Evolutionary conservation across 2,888 invertebrate species (phyloP), one percentile per base, ranked within the genome.

Genomic region (Stramonita haemastoma): DNA sequence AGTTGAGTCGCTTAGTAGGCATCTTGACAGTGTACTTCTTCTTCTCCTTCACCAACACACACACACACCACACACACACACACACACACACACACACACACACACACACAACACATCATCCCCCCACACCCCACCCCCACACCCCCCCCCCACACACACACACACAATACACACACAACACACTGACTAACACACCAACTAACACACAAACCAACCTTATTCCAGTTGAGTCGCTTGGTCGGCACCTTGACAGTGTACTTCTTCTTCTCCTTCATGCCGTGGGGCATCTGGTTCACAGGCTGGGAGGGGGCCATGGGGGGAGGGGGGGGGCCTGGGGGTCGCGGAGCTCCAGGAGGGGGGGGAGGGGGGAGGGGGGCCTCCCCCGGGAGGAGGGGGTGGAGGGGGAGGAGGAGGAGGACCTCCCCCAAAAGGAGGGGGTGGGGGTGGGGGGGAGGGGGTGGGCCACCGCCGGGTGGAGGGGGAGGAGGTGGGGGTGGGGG

Each of bases 141-240:
- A n/a, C n/a, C n/a, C n/a, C n/a, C n/a, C n/a, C n/a, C n/a, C n/a
- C n/a, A n/a, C n/a, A n/a, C n/a, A n/a, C n/a, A n/a, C n/a, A n/a
- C n/a, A n/a, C n/a, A n/a, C n/a, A n/a, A n/a, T n/a, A n/a, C n/a
- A n/a, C n/a, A n/a, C n/a, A n/a, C n/a, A n/a, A n/a, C n/a, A n/a
- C n/a, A n/a, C n/a, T n/a, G n/a, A n/a, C n/a, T n/a, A 70, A 70
- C 70, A 70, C 11, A 70, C 19, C 22, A 70, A 22, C 5, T 5
- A 22, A 70, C 11, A 70, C 22, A 77, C 6, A 17, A 81, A 81
- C 92, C 90, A 86, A 97, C 97, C 95, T 98, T 98, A 96, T 98
- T 99, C 99, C 99, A 99, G 95, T 99, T 99, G 90, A 98, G 98
- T 91, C 98, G 97, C 95, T 99, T 99, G 93, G 99, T 97, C 0